A percentile compares a stretch with the other conserved stretches of the same genome.
Evolutionary conservation across 2,797 vertebrate species (phyloP).

Genomic region (Acestrorhynchus altus): DNA sequence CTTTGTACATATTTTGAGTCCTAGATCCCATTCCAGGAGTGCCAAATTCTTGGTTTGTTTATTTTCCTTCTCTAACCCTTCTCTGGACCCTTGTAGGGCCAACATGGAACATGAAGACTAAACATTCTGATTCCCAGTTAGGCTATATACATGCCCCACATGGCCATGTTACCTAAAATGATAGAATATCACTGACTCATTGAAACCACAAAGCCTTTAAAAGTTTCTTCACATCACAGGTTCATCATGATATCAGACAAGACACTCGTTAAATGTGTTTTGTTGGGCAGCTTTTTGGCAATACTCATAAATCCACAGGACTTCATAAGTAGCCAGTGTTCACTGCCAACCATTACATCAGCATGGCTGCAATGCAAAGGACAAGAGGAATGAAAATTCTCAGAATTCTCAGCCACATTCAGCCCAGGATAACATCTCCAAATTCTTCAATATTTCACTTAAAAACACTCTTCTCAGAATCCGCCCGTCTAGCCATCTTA

Average conservation of each 20-base stretch:
- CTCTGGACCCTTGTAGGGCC: too few relatives aligned
- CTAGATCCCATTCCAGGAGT: too few relatives aligned
- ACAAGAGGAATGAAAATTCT: not conserved
- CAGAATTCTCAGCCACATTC: constrained; percentile 24
- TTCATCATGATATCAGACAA: not conserved
- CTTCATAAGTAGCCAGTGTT: not conserved
- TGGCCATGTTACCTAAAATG: too few relatives aligned
- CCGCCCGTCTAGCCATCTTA: constrained; percentile 2
- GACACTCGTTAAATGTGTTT: not conserved
- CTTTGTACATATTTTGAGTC: too few relatives aligned
- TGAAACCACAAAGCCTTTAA: not conserved
- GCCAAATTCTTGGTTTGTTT: too few relatives aligned
- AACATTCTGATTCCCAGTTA: too few relatives aligned
- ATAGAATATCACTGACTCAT: too few relatives aligned
- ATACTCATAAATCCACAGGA: too few relatives aligned
- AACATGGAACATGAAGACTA: too few relatives aligned
- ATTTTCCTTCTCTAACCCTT: too few relatives aligned
- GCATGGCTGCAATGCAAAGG: not conserved
- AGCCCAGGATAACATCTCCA: not conserved
- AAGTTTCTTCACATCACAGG: not conserved
- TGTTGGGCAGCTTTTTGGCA: too few relatives aligned
- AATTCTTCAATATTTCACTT: not conserved
- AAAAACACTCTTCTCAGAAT: not conserved
- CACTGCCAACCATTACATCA: not conserved
- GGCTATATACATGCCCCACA: too few relatives aligned